Evolutionary conservation across 2,113 vertebrate genomes (phyloP).

Genomic region (Martes martes): DNA sequence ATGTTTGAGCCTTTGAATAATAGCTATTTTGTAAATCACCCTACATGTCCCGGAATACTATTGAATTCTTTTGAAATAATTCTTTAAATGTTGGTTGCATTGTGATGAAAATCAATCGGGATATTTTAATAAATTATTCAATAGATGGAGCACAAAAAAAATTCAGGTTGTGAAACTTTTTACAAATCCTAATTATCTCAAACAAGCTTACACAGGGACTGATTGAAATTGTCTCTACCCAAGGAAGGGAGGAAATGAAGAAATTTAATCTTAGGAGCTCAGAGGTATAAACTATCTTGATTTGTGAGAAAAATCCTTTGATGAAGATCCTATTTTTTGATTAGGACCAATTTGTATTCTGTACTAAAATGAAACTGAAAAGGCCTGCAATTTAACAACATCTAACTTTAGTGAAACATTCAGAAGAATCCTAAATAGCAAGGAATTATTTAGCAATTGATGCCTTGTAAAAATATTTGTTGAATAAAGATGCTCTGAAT

Average conservation of each 20-base stretch:
- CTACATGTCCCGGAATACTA: background rate
- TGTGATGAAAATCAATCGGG: constrained; percentile 38
- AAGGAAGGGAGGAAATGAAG: constrained; percentile 35
- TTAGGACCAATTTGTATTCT: constrained; percentile 42
- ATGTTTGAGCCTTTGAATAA: background rate
- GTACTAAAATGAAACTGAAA: constrained; percentile 35
- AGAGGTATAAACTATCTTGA: background rate
- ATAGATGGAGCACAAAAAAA: background rate
- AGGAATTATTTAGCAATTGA: background rate
- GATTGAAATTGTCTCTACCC: background rate
- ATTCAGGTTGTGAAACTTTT: background rate
- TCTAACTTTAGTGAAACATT: background rate
- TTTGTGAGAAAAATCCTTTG: background rate
- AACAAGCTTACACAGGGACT: background rate
- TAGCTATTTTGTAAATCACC: background rate
- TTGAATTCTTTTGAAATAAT: background rate
- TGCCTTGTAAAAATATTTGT: constrained; percentile 15
- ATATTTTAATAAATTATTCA: constrained; percentile 58
- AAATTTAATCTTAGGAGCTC: constrained; percentile 5
- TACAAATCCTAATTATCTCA: constrained; percentile 35
- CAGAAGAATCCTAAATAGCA: background rate
- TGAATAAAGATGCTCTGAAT: constrained; percentile 14
- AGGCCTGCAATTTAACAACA: background rate
- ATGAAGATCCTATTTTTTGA: constrained; percentile 44
- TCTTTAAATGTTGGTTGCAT: constrained; percentile 2